Percentiles rank a stretch among this genome's conserved stretches.
phyloP scores from a whole-genome alignment of 2,888 invertebrate species.

The Dugesia japonica region DNA sequence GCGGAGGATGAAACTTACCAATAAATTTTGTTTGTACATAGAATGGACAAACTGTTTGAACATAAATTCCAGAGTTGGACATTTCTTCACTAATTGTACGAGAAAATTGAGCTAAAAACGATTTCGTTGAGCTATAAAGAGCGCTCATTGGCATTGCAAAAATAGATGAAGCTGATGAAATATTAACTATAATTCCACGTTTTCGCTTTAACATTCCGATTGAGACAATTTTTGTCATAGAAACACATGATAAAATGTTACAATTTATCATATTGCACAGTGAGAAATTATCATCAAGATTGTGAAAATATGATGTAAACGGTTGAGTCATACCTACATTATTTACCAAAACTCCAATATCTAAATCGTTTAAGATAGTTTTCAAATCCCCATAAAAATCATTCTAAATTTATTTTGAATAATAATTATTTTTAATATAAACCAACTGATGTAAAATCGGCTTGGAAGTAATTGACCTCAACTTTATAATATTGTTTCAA shows the following conservation, averaged over 20 bases:
- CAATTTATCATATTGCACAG: conserved; percentile 36
- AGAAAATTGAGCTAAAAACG: conserved; percentile 44
- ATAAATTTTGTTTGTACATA: conserved; percentile 26
- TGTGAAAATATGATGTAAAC: conserved; percentile 56
- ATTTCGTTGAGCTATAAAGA: conserved; percentile 72
- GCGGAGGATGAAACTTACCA: not conserved
- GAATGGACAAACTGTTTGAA: conserved; percentile 21
- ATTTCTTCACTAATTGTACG: conserved; percentile 43
- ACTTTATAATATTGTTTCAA: conserved; percentile 52
- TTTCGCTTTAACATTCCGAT: conserved; percentile 55
- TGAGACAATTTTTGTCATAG: conserved; percentile 67
- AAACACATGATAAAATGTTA: conserved; percentile 36
- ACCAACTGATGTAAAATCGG: conserved; percentile 59
- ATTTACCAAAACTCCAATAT: conserved; percentile 72
- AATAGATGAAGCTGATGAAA: conserved; percentile 66
- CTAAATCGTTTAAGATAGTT: conserved; percentile 57
- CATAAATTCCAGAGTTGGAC: not conserved
- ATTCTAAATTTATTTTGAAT: not conserved
- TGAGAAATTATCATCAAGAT: not conserved
- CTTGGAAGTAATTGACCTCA: conserved; percentile 62
- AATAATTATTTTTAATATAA: no score
- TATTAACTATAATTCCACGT: conserved; percentile 71
- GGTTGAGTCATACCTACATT: conserved; percentile 75
- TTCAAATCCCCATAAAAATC: conserved; percentile 61
- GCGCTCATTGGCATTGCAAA: conserved; percentile 67